A percentile compares a stretch with the other conserved stretches of the same genome.
phyloP scores from a whole-genome alignment of 2,113 vertebrate genomes.

The Phoxinus phoxinus region DNA sequence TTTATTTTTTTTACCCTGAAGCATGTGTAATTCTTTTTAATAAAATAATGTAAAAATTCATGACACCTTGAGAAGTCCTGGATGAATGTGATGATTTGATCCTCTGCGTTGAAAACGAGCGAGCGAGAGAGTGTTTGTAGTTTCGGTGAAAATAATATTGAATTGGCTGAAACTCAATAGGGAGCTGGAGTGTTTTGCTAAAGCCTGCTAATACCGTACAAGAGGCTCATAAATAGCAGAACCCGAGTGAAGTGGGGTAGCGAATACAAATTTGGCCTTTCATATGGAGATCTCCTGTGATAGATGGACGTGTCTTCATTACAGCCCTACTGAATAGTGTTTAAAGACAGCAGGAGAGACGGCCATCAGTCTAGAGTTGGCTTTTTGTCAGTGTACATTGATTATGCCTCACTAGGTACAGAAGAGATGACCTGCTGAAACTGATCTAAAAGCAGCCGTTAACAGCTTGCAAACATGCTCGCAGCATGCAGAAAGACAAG shows the following conservation, averaged over 20 bases:
- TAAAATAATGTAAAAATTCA: slow-evolving; percentile 53
- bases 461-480: background rate
- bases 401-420: slow-evolving; percentile 37
- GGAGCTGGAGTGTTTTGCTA: slow-evolving; percentile 22
- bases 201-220: slow-evolving; percentile 15
- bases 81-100: slow-evolving; percentile 15
- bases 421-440: slow-evolving; percentile 6
- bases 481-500: background rate
- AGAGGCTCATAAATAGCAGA: slow-evolving; percentile 23
- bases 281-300: slow-evolving; percentile 9
- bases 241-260: background rate
- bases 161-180: slow-evolving; percentile 23
- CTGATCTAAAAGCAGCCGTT: slow-evolving; percentile 22
- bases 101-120: background rate
- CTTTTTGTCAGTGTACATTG: slow-evolving; percentile 41
- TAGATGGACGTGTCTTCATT: slow-evolving; percentile 26
- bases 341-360: slow-evolving; percentile 22
- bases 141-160: slow-evolving; percentile 13
- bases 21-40: slow-evolving; percentile 60
- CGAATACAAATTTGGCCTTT: slow-evolving; percentile 30
- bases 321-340: background rate
- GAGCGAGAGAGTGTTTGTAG: background rate
- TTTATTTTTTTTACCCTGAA: background rate
- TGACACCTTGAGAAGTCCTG: slow-evolving; percentile 8
- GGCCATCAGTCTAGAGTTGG: slow-evolving; percentile 11